A percentile compares a stretch with the other conserved stretches of the same genome.
Conservation (phyloP, 1,140 invertebrate species). For the Papilio machaon region DNA sequence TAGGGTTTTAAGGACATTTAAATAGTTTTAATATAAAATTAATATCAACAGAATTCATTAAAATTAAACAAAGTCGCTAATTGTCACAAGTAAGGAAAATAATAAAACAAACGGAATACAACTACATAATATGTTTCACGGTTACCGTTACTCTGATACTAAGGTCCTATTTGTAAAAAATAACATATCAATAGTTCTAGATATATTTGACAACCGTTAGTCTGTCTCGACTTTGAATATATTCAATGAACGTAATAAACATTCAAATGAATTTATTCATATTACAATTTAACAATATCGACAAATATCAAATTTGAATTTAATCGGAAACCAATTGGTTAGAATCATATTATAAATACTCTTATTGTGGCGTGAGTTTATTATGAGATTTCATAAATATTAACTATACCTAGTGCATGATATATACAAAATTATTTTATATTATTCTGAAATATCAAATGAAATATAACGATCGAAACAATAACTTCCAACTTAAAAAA, state of each 20-base stretch:
- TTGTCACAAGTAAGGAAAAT: background rate
- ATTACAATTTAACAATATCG: constrained; percentile 50
- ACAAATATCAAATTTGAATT: constrained; percentile 35
- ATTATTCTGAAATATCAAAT: no score
- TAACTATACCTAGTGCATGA: background rate
- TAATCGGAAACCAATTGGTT: constrained; percentile 5
- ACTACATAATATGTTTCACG: background rate
- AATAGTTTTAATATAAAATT: no score
- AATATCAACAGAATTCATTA: background rate
- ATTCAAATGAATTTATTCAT: constrained; percentile 62
- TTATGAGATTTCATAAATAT: background rate
- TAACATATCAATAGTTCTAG: constrained; percentile 60
- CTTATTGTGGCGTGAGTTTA: background rate
- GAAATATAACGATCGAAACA: background rate
- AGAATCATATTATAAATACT: background rate
- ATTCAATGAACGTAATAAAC: constrained; percentile 62
- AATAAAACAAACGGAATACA: background rate
- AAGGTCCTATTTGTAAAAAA: constrained; percentile 40
- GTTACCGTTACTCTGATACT: constrained; percentile 15
- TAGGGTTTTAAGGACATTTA: no score
- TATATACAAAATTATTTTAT: no score
- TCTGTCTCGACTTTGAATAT: constrained; percentile 62
- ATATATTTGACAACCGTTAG: constrained; percentile 65
- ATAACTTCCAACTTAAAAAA: background rate
- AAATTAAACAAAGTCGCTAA: background rate